A percentile compares a stretch with the other conserved stretches of the same genome.
phyloP scores from a whole-genome alignment of 2,888 invertebrate species.

The Pseudococcus longispinus region DNA sequence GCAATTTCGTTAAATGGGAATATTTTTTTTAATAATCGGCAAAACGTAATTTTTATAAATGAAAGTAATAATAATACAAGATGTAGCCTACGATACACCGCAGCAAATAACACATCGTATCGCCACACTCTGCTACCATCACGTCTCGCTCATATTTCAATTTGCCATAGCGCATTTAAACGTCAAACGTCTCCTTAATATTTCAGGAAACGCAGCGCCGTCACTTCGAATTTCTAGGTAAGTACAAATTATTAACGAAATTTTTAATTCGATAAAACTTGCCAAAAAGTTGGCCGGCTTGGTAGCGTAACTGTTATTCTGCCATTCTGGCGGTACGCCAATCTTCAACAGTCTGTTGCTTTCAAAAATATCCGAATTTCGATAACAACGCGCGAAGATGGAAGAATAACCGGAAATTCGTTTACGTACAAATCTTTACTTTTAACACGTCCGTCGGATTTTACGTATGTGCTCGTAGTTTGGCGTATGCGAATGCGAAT shows the following conservation, averaged over 20 bases:
- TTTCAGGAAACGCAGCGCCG: neutral
- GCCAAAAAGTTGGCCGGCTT: neutral
- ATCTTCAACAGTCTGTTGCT: slow-evolving; percentile 32
- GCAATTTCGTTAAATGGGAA: neutral
- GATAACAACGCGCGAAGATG: neutral
- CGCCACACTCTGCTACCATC: neutral
- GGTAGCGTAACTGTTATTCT: neutral
- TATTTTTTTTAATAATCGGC: neutral
- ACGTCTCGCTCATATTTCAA: neutral
- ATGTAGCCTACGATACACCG: neutral
- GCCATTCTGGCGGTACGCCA: neutral
- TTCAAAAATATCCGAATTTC: slow-evolving; percentile 42
- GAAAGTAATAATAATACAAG: neutral
- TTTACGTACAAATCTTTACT: neutral
- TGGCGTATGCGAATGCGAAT: no score
- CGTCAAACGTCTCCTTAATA: slow-evolving; percentile 26
- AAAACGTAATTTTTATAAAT: neutral
- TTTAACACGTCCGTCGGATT: neutral
- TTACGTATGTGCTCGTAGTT: slow-evolving; percentile 15
- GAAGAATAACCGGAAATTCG: slow-evolving; percentile 39
- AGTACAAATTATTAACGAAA: slow-evolving; percentile 29
- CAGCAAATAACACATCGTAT: neutral
- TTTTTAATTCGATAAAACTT: slow-evolving; percentile 40
- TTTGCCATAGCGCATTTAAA: neutral
- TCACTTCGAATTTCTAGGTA: slow-evolving; percentile 28